A percentile compares a stretch with the other conserved stretches of the same genome.
phyloP scores from a whole-genome alignment of 2,888 invertebrate genomes.

The Polyploca ridens region DNA sequence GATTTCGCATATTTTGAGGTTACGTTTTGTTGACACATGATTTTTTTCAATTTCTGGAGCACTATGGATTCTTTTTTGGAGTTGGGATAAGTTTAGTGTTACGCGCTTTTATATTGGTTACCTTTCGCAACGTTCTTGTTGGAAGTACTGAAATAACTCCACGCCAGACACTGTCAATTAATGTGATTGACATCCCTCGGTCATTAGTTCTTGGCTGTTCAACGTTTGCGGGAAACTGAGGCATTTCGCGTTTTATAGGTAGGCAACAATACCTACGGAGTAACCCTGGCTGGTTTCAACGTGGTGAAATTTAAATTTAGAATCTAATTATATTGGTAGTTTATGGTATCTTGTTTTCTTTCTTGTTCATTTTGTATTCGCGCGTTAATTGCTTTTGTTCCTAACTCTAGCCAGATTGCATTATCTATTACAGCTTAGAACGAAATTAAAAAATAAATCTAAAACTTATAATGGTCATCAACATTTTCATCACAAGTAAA shows the following conservation, averaged over 20 bases:
- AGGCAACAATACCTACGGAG: slow-evolving; percentile 27
- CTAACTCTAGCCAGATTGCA: neutral
- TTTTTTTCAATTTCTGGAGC: slow-evolving; percentile 32
- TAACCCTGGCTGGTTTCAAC: neutral
- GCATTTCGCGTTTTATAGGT: slow-evolving; percentile 46
- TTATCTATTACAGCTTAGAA: too few relatives aligned
- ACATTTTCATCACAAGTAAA: neutral
- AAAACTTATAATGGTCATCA: too few relatives aligned
- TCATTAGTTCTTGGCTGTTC: slow-evolving; percentile 64
- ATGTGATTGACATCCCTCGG: slow-evolving; percentile 79
- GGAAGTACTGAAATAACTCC: slow-evolving; percentile 42
- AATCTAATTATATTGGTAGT: neutral
- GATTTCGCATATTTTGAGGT: slow-evolving; percentile 76
- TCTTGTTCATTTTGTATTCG: neutral
- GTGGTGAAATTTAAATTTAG: neutral
- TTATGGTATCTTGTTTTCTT: neutral
- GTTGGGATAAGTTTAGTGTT: neutral
- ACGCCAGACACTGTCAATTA: slow-evolving; percentile 76
- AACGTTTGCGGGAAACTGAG: slow-evolving; percentile 34
- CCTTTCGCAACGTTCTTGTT: slow-evolving; percentile 22
- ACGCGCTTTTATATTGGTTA: slow-evolving; percentile 28
- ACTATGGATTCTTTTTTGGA: neutral
- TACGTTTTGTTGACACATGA: slow-evolving; percentile 76
- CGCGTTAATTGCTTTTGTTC: neutral
- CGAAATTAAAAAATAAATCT: too few relatives aligned